Percentiles rank a stretch among this genome's conserved stretches.
Evolutionary conservation across 2,113 vertebrate species (phyloP).

Genomic region (Pachyramphus minor): DNA sequence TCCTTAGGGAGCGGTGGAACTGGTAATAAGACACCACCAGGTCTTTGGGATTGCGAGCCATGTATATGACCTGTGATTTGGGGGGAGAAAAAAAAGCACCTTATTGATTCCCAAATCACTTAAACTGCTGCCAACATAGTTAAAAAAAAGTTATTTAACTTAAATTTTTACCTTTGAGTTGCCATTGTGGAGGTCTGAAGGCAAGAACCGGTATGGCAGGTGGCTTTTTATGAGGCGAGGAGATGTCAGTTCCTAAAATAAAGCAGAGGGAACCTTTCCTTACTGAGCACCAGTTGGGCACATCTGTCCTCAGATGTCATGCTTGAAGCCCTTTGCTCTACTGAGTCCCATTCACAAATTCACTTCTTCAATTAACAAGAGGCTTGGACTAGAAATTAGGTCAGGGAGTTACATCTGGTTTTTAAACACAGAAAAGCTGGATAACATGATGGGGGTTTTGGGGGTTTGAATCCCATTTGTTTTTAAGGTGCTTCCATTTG

Average conservation of each 20-base stretch:
- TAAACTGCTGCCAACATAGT: background rate
- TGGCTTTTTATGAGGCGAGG: conserved; percentile 98
- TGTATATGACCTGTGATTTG: conserved; percentile 89
- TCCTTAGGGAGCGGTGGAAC: conserved; percentile 95
- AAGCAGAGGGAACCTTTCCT: background rate
- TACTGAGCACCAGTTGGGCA: background rate
- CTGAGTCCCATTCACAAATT: background rate
- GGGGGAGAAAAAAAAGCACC: background rate
- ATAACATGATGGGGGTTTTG: background rate
- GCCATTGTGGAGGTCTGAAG: conserved; percentile 90
- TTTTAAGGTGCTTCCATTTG: background rate
- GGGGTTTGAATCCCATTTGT: background rate
- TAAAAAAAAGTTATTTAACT: background rate
- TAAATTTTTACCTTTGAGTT: conserved; percentile 86
- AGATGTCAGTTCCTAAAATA: conserved; percentile 87
- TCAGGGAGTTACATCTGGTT: background rate
- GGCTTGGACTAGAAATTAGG: background rate
- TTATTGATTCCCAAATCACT: background rate
- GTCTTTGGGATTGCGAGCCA: conserved; percentile 98
- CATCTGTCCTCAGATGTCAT: background rate
- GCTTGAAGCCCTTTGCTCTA: background rate
- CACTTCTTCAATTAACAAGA: background rate
- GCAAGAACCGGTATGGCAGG: conserved; percentile 93
- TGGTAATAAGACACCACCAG: conserved; percentile 98
- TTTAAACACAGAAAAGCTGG: background rate